Base-by-base conservation (phyloP, 1,140 invertebrate species). In the Ruditapes philippinarum region DNA sequence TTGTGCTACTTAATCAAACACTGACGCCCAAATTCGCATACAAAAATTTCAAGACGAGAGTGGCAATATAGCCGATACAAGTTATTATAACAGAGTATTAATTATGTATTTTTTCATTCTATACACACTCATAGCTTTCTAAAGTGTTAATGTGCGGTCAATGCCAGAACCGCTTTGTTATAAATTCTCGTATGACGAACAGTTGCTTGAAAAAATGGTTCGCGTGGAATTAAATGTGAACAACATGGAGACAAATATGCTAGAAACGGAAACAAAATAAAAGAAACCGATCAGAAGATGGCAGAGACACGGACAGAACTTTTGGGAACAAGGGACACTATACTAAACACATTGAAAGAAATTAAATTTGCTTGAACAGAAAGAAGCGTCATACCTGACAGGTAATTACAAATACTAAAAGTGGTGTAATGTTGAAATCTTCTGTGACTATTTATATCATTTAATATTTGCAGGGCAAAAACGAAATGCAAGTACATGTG, bases 121-220 rank as follows among this genome's bases (percentile, higher is more conserved):
- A n/a, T n/a, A n/a, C n/a, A n/a, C n/a, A n/a, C n/a, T n/a, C 25
- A 7, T 62, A 28, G 9, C 7, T 9, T 7, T 62, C 4, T 28
- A 28, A 4, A 28, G 25, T 25, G 25, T 7, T 25, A 14, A 62
- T 7, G 25, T n/a, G 25, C n/a, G 19, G 1, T 62, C 57, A 1
- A 25, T 25, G 19, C 65, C 65, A n/a, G 65, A 70, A 70, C 65
- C 65, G 3, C 22, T 70, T 14, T 70, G 65, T 70, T 70, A 33
- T 3, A 70, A 70, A 36, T 70, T 70, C 40, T 70, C 65, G 4
- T 70, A 70, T 38, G 33, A 70, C 7, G 65, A 70, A 38, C 65
- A 70, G 25, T 38, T 70, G 33, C 65, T 70, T 1, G 65, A 70
- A 40, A n/a, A 70, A 38, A 40, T 70, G 65, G 33, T 70, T 17